Evolutionary conservation across 2,888 invertebrate genomes (phyloP).

Genomic region (Eristalis tenax): DNA sequence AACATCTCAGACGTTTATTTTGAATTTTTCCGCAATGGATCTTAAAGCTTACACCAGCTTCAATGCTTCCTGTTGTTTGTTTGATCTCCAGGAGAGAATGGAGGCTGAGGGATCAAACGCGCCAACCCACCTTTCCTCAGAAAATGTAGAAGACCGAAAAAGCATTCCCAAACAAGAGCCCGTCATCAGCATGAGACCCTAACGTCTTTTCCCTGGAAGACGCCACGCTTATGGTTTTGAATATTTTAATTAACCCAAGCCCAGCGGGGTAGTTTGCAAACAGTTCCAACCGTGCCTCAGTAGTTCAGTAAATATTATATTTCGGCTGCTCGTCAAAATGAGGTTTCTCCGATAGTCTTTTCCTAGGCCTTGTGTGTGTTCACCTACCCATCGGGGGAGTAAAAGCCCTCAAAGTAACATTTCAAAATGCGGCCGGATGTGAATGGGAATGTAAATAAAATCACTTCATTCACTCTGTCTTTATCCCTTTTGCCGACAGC

Average conservation of each 20-base stretch:
- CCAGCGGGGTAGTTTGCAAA: slow-evolving; percentile 7
- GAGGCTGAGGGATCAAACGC: not conserved
- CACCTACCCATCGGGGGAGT: not conserved
- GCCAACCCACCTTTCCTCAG: not conserved
- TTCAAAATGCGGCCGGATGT: slow-evolving; percentile 46
- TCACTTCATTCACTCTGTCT: slow-evolving; percentile 38
- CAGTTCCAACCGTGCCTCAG: not conserved
- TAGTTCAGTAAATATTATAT: slow-evolving; percentile 42
- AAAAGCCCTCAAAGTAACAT: slow-evolving; percentile 36
- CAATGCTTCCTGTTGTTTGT: too few relatives aligned
- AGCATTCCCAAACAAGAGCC: not conserved
- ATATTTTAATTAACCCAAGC: slow-evolving; percentile 46
- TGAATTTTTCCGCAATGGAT: not conserved
- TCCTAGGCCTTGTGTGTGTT: not conserved
- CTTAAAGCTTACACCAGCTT: too few relatives aligned
- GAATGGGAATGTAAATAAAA: slow-evolving; percentile 54
- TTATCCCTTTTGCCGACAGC: not conserved
- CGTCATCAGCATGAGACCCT: not conserved
- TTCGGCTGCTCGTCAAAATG: slow-evolving; percentile 22
- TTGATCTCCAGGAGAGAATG: too few relatives aligned
- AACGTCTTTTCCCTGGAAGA: not conserved
- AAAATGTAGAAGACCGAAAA: not conserved
- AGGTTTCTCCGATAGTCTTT: slow-evolving; percentile 2
- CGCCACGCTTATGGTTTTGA: slow-evolving; percentile 18
- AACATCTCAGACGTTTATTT: not conserved